A percentile compares a stretch with the other conserved stretches of the same genome.
Evolutionary conservation across 2,888 invertebrate species (phyloP).

Genomic region (Romanomermis culicivorax): DNA sequence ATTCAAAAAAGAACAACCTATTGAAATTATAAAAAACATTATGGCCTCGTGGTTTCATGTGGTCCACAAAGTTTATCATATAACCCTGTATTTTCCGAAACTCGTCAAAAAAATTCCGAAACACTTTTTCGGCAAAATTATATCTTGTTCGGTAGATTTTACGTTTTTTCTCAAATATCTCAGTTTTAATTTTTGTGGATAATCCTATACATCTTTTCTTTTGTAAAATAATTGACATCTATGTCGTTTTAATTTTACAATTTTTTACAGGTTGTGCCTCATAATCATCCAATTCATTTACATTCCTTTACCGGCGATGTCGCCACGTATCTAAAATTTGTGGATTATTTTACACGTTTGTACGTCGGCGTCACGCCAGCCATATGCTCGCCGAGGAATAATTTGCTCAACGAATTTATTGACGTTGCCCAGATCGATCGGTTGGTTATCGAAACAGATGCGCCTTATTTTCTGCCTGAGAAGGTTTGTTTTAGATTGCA

Average conservation of each 20-base stretch:
- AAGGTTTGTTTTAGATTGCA: background rate
- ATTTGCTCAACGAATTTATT: conserved; percentile 11
- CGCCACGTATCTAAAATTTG: conserved; percentile 29
- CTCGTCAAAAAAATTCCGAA: no score
- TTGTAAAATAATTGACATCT: background rate
- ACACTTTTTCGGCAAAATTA: no score
- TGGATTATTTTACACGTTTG: conserved; percentile 30
- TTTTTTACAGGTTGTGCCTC: conserved; percentile 24
- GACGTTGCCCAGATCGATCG: conserved; percentile 11
- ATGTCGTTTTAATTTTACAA: background rate
- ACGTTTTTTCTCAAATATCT: background rate
- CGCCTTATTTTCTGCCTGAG: conserved; percentile 34
- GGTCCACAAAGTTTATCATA: no score
- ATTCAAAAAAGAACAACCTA: no score
- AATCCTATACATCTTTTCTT: background rate
- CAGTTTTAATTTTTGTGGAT: background rate
- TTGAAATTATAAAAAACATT: no score
- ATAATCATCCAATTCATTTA: conserved; percentile 31
- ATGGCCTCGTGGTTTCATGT: no score
- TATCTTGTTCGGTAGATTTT: background rate
- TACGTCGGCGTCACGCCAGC: conserved; percentile 33
- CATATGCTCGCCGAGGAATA: conserved; percentile 29
- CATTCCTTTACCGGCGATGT: conserved; percentile 34
- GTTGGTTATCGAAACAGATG: conserved; percentile 35
- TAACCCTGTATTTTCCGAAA: no score